Conservation (phyloP, 2,888 invertebrate species). For the Eledone cirrhosa region DNA sequence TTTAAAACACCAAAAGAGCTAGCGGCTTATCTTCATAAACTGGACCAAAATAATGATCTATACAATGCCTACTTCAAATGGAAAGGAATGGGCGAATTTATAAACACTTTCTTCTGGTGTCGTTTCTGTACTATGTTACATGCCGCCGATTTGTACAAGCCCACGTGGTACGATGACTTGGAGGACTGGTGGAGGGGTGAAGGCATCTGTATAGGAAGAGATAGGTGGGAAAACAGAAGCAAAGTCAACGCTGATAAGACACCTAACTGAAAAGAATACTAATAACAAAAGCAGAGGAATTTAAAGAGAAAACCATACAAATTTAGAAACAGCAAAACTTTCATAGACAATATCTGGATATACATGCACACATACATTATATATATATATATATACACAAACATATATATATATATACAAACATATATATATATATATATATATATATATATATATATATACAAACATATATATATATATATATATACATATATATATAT, state of each 20-base stretch:
- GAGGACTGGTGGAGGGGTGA: slow-evolving; percentile 88
- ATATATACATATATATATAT: not conserved
- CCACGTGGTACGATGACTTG: slow-evolving; percentile 76
- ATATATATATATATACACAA: slow-evolving; percentile 1
- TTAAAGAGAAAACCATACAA: not conserved
- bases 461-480: not conserved
- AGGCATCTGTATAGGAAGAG: slow-evolving; percentile 55
- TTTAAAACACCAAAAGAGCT: slow-evolving; percentile 87
- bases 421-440: no score
- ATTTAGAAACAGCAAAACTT: not conserved
- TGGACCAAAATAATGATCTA: slow-evolving; percentile 86
- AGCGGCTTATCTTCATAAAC: slow-evolving; percentile 83
- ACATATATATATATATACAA: not conserved
- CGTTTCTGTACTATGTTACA: slow-evolving; percentile 77
- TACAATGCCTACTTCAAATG: slow-evolving; percentile 95
- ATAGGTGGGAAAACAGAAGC: slow-evolving; percentile 41
- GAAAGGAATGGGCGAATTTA: slow-evolving; percentile 94
- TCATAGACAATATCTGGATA: not conserved
- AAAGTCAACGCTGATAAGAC: not conserved
- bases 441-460: not conserved
- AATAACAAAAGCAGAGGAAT: not conserved
- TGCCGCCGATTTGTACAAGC: slow-evolving; percentile 43
- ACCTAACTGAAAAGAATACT: not conserved
- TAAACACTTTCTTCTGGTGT: slow-evolving; percentile 95
- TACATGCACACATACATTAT: no score